Conservation (phyloP, 2,113 vertebrate genomes). For the Parotia lawesii region DNA sequence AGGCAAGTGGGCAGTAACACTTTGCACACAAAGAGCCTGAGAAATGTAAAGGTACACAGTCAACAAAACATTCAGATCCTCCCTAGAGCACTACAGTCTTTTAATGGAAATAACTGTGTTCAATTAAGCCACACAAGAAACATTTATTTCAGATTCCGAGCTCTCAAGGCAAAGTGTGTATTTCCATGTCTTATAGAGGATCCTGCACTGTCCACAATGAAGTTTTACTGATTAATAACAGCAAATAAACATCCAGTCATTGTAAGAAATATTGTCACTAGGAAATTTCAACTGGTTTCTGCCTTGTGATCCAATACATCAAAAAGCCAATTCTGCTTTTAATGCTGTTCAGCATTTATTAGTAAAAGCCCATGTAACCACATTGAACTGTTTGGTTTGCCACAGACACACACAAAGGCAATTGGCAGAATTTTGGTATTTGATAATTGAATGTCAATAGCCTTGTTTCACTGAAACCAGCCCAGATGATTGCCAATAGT, state of each 20-base stretch:
- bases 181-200: background rate
- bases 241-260: background rate
- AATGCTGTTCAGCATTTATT: background rate
- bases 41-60: background rate
- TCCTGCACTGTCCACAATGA: no score
- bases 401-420: background rate
- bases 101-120: background rate
- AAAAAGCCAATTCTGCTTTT: slow-evolving; percentile 3
- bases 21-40: background rate
- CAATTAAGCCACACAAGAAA: background rate
- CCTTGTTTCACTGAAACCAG: background rate
- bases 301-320: background rate
- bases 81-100: background rate
- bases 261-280: background rate
- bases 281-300: background rate
- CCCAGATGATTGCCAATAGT: background rate
- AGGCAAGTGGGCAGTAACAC: background rate
- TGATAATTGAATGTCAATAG: background rate
- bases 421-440: background rate
- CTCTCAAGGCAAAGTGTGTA: background rate
- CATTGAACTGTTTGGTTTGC: background rate
- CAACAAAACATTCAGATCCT: background rate
- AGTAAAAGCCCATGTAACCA: background rate
- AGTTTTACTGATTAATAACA: background rate
- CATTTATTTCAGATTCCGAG: background rate